Evolutionary conservation across 2,797 vertebrate genomes (phyloP).

Genomic region (Hipposideros larvatus): DNA sequence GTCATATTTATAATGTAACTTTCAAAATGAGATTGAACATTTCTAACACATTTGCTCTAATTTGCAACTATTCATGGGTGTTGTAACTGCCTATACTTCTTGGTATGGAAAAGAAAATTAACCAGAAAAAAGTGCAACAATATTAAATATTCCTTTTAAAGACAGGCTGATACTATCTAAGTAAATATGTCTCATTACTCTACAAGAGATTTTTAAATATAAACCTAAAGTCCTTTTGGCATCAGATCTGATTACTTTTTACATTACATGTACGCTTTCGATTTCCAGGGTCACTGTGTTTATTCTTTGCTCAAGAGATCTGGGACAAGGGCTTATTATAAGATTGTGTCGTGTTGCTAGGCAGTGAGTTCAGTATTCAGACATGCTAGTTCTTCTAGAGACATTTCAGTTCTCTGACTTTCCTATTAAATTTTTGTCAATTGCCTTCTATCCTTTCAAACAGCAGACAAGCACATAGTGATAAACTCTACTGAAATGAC

Average conservation of each 20-base stretch:
- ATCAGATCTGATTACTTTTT: neutral
- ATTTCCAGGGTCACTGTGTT: neutral
- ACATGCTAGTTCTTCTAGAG: neutral
- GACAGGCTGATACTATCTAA: neutral
- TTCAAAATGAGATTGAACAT: neutral
- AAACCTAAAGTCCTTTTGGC: neutral
- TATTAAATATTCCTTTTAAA: conserved; percentile 32
- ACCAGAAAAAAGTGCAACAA: neutral
- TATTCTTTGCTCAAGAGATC: conserved; percentile 18
- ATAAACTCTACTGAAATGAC: conserved; percentile 65
- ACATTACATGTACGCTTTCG: neutral
- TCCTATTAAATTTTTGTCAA: conserved; percentile 56
- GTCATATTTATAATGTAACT: neutral
- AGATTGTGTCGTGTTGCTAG: conserved; percentile 30
- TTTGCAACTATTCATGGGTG: neutral
- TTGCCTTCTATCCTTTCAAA: conserved; percentile 58
- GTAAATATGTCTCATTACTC: neutral
- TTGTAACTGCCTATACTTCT: neutral
- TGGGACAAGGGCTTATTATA: neutral
- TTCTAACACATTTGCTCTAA: neutral
- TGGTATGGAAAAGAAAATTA: conserved; percentile 44
- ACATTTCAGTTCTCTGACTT: conserved; percentile 61
- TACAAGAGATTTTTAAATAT: neutral
- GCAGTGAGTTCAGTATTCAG: conserved; percentile 41
- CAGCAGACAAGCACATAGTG: conserved; percentile 46